These are phyloP conservation scores for Drosophila leontia DNA, from an alignment of 1,140 invertebrate genomes.

Conservation along the genomic window DNA sequence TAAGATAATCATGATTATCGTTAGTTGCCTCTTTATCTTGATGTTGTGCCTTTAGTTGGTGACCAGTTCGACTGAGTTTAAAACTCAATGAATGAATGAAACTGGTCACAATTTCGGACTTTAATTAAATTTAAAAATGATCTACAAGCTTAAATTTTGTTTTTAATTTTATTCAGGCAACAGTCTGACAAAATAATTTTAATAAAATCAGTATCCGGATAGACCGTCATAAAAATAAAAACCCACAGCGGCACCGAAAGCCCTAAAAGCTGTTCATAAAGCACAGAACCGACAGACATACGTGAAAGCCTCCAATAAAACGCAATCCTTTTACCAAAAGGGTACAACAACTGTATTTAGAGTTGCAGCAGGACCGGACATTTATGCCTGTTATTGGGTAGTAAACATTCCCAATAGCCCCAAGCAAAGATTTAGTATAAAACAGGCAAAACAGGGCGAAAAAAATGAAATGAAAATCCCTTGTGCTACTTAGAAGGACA, in stretches of 20 bases:
- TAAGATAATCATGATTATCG: constrained; percentile 17
- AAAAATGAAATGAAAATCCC: constrained; percentile 55
- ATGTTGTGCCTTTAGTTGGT: constrained; percentile 1
- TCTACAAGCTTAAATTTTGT: neutral
- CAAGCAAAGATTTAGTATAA: constrained; percentile 42
- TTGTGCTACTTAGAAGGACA: constrained; percentile 23
- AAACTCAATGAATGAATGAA: neutral
- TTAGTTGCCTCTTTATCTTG: constrained; percentile 8
- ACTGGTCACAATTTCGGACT: neutral
- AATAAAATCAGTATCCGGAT: neutral
- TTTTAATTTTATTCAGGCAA: neutral
- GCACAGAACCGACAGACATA: constrained; percentile 1
- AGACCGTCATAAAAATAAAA: constrained; percentile 23
- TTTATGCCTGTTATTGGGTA: constrained; percentile 43
- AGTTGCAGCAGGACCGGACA: constrained; percentile 15
- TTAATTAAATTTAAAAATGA: neutral
- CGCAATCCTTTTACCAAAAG: constrained; percentile 50
- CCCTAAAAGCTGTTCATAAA: constrained; percentile 36
- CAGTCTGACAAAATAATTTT: neutral
- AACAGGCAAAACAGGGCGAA: constrained; percentile 1
- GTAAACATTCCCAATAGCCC: constrained; percentile 54
- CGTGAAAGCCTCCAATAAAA: constrained; percentile 51
- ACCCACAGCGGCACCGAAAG: constrained; percentile 13
- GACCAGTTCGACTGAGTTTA: neutral
- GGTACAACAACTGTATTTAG: constrained; percentile 20